Conservation (phyloP, 2,113 vertebrate genomes). For the Forbesichthys papilliferus region DNA sequence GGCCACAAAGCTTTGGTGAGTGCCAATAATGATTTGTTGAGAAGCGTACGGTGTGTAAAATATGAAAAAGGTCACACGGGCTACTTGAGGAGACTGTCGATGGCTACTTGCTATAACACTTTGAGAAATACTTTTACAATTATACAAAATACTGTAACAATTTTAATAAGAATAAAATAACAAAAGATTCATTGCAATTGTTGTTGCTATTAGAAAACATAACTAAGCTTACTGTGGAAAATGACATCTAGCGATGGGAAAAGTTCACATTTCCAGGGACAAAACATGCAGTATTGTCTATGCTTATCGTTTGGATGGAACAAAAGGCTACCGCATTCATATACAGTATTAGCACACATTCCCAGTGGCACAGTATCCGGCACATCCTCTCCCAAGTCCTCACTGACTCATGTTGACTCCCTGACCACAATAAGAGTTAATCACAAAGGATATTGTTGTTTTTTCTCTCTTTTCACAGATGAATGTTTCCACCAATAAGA, state of each 20-base stretch:
- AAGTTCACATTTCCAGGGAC: not conserved
- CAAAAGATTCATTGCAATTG: not conserved
- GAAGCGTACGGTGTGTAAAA: slow-evolving; percentile 17
- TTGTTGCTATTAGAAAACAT: slow-evolving; percentile 5
- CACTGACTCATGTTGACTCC: not conserved
- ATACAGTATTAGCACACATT: slow-evolving; percentile 2
- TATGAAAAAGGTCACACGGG: not conserved
- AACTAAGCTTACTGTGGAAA: not conserved
- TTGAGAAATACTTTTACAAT: not conserved
- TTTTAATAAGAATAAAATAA: too few relatives aligned
- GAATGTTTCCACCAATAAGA: slow-evolving; percentile 19
- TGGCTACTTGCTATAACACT: slow-evolving; percentile 21
- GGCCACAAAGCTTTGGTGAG: slow-evolving; percentile 33
- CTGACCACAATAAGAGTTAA: slow-evolving; percentile 7
- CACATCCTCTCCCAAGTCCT: slow-evolving; percentile 9
- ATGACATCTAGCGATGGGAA: slow-evolving; percentile 14
- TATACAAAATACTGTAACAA: too few relatives aligned
- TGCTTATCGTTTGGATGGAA: slow-evolving; percentile 37
- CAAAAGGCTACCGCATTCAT: slow-evolving; percentile 33
- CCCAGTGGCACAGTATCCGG: slow-evolving; percentile 32
- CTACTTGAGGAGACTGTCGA: slow-evolving; percentile 4
- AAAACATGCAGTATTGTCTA: slow-evolving; percentile 7
- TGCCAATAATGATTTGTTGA: slow-evolving; percentile 22
- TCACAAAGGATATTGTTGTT: slow-evolving; percentile 7
- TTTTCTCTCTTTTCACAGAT: slow-evolving; percentile 17